Base-by-base conservation (phyloP, 2,888 invertebrate species). In the Hartigia nigra region DNA sequence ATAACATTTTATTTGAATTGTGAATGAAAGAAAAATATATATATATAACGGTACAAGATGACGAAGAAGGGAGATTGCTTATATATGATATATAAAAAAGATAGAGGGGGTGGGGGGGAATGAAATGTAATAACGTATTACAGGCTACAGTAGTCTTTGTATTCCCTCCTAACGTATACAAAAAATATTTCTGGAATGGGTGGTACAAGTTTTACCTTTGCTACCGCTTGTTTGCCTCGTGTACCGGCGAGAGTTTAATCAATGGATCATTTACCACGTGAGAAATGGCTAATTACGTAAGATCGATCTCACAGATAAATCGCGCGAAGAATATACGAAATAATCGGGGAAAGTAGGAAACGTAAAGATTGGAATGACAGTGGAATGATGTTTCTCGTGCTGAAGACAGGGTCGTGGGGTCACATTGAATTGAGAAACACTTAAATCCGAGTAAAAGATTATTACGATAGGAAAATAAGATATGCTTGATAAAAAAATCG, bases 141-240 rank as follows among this genome's bases (percentile, higher is more conserved):
- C 69, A 69, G 69, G 37, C 75, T 75, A 78, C 37, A 55, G 75
- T 79, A 77, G 78, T 79, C 77, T 76, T 82, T 79, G 77, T 78
- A 74, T 79, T 80, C 75, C 79, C 70, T 35, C 69, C 77, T 79
- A 79, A 74, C 77, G 78, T 78, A 74, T 76, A 78, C 70, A 76
- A 77, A 78, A 77, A 12, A 76, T 80, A 81, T 78, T 77, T 69
- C 12, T 76, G 70, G 77, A 77, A 74, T 76, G 78, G 37, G 69
- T 70, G 75, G 79, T 37, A 37, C 34, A 34, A 72, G 32, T 12
- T 72, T 9, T 32, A n/a, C 72, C 5, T 72, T 72, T 72, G 72
- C 31, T 34, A 31, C 32, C 31, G 72, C 9, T 32, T 32, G 55
- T 55, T 55, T 55, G 9, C 55, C 55, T 55, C 55, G 55, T 55